Evolutionary conservation across 2,113 vertebrate genomes (phyloP).

Genomic region (Rhinoderma darwinii): DNA sequence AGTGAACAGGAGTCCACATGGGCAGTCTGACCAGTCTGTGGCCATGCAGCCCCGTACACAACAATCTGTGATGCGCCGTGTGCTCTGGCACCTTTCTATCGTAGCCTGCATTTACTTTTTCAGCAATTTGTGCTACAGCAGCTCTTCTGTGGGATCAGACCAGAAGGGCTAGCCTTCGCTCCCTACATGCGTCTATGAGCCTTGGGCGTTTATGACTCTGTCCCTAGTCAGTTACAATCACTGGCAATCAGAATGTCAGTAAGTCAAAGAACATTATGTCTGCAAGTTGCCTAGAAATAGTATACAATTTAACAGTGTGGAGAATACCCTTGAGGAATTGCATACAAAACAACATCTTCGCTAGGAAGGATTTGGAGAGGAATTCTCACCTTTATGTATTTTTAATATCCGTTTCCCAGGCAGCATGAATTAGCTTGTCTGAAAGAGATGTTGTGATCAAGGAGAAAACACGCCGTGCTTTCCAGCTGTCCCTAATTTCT

Average conservation of each 20-base stretch:
- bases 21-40: too few species aligned
- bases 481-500: neutral
- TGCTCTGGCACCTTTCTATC: too few species aligned
- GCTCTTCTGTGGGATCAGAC: too few species aligned
- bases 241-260: neutral
- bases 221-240: too few species aligned
- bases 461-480: neutral
- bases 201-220: too few species aligned
- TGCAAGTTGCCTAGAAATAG: neutral
- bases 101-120: too few species aligned
- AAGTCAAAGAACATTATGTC: neutral
- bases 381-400: constrained; percentile 23
- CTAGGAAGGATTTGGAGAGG: neutral
- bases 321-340: neutral
- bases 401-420: constrained; percentile 13
- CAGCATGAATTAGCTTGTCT: constrained; percentile 4
- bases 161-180: too few species aligned
- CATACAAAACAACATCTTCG: neutral
- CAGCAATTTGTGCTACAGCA: too few species aligned
- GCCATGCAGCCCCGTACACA: too few species aligned
- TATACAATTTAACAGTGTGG: neutral
- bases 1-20: too few species aligned
- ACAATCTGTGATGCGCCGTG: too few species aligned
- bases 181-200: too few species aligned
- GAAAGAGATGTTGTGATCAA: neutral